Base-by-base conservation (phyloP, 2,113 vertebrate genomes). In the Lynx canadensis region DNA sequence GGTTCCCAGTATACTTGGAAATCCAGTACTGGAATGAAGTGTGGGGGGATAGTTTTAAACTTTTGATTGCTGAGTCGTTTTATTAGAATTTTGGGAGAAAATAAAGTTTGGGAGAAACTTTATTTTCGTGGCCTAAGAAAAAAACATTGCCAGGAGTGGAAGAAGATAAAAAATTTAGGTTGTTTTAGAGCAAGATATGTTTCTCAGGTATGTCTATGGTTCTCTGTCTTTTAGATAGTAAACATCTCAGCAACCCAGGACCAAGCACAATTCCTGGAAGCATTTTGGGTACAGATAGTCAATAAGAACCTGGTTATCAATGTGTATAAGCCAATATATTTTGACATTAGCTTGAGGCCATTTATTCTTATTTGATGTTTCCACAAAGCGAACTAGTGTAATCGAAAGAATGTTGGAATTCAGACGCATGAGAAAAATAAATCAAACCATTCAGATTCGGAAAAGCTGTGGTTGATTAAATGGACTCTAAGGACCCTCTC, bases 321-420 rank as follows among this genome's bases (percentile, higher is more conserved):
- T 83, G 41, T 60, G 2, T 57, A 60, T 80, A 23, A 91, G 12
- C 23, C 27, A 38, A 2, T 23, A 45, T 80, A 66, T 91, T 63
- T 83, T 94, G 18, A 60, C 18, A 27, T 78, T 60, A 89, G 11
- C 48, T 89, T 82, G 69, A 93, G 27, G 33, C 1, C 29, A 41
- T 18, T 95, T 94, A 89, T 96, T 91, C 55, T 97, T 87, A 63
- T 29, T 81, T 78, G 23, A 71, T 93, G 18, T 82, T 79, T 82
- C 94, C 50, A 84, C 18, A 90, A 89, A 74, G n/a, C 21, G 10
- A 33, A 71, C 11, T 76, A 71, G 10, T 60, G 16, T 55, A 65
- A 52, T 68, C 29, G 55, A 80, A 94, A 95, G 9, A 41, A 69
- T 81, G 27, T 33, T 84, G 50, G 25, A 89, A 87, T 97, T 96